Conservation (phyloP, 1,140 invertebrate genomes). For the Aphelenchoides besseyi region DNA sequence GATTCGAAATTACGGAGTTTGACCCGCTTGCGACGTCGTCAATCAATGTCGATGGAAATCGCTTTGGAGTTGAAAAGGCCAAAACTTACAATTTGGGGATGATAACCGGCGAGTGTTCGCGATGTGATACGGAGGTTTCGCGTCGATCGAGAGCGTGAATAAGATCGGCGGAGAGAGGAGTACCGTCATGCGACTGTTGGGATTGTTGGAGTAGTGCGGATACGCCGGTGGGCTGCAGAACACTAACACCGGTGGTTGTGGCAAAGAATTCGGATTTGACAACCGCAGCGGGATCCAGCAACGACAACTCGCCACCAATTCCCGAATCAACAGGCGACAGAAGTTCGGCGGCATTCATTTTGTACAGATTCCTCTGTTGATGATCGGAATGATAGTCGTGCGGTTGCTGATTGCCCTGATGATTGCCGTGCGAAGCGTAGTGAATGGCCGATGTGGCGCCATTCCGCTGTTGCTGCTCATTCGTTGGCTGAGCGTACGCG, state of each 20-base stretch:
- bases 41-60: no score
- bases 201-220: no score
- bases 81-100: slow-evolving; percentile 91
- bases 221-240: slow-evolving; percentile 64
- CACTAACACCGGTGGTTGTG: slow-evolving; percentile 10
- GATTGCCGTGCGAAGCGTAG: background rate
- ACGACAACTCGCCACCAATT: slow-evolving; percentile 54
- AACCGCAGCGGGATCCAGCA: slow-evolving; percentile 38
- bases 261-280: slow-evolving; percentile 32
- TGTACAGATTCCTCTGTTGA: slow-evolving; percentile 15
- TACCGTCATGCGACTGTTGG: slow-evolving; percentile 65
- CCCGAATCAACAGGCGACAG: slow-evolving; percentile 60
- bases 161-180: slow-evolving; percentile 31
- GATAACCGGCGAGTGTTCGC: slow-evolving; percentile 69
- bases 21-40: no score
- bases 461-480: slow-evolving; percentile 26
- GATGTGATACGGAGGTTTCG: slow-evolving; percentile 63
- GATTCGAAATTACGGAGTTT: slow-evolving; percentile 5
- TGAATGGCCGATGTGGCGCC: background rate
- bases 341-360: slow-evolving; percentile 38
- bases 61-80: no score
- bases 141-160: slow-evolving; percentile 53
- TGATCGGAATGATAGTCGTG: background rate
- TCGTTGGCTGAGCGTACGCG: background rate
- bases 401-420: background rate